Evolutionary conservation across 2,888 invertebrate species (phyloP), one percentile per base, ranked within the genome.

Genomic region (Cryptus armator): DNA sequence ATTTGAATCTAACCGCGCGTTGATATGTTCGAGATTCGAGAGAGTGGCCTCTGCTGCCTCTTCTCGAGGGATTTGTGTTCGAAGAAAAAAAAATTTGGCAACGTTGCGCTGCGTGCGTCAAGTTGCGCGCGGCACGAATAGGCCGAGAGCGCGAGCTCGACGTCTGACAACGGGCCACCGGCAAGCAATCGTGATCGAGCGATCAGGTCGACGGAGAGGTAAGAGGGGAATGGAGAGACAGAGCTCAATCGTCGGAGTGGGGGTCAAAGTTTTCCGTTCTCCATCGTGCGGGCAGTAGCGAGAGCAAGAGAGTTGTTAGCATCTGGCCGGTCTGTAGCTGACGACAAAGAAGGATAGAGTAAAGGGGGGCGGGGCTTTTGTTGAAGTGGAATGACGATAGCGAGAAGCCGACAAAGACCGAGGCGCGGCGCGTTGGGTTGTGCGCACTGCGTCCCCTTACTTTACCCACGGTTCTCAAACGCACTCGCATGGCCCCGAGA

Each of bases 121-220:
- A 88, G 89, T 90, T 91, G 91, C 91, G 91, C 91, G 91, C 91
- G 88, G 90, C 86, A 89, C 88, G 89, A 91, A 90, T 89, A 88
- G 87, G 88, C 87, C 76, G 83, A 80, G 80, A 75, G 59, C 71
- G 59, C 71, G 66, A 48, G 78, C 43, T 84, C 78, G 86, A 67
- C 46, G 88, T 86, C 87, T 83, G 88, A 88, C 87, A 82, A 76
- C 79, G 86, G 85, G 87, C 86, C 83, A 68, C 48, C 44, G 68
- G 37, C 66, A 59, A 64, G 67, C 79, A 64, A 59, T 53, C 44
- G 70, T 72, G 77, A 67, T 71, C 77, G 76, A 81, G 82, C 80
- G 79, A 82, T 78, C n/a, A 76, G 46, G 71, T 37, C 24, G 62
- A 5, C 51, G 51, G 70, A 59, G 67, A 67, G 74, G 53, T 29